Base-by-base conservation (phyloP, 2,113 vertebrate species). In the Typhlomys cinereus region DNA sequence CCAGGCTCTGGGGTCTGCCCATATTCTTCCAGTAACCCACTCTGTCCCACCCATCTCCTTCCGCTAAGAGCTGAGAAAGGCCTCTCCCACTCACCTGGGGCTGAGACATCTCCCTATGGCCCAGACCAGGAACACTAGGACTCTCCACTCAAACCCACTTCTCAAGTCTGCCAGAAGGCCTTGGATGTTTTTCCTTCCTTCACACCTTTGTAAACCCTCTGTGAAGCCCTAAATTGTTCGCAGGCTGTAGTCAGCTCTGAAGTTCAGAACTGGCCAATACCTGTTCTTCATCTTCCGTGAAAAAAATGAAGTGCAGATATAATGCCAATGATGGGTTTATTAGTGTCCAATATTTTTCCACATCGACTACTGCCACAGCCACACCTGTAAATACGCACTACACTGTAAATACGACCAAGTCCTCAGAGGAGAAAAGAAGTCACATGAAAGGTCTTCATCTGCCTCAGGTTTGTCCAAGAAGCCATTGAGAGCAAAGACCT, bases 291-390 rank as follows among this genome's bases (percentile, higher is more conserved):
- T 46, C 34, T 70, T 66, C n/a, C 31, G 52, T 18, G 7, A 76
- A 62, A 93, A 48, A 93, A 90, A 93, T 4, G 7, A 93, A 12
- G 34, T 18, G 3, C 41, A 70, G 73, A 85, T 59, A 29, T 18
- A 73, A 62, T 27, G 18, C 36, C 31, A 11, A 31, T 14, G 18
- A 83, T 1, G 1, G 29, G 39, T 18, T n/a, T n/a, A n/a, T n/a
- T 13, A 4, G 2, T 8, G 2, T 5, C 39, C 52, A 39, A 80
- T 44, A 59, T 50, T 73, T 48, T 86, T 31, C 57, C 93, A 78
- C 20, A 81, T 31, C 29, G 41, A 21, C 39, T 15, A 12, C 3
- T 36, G 18, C 14, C 9, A 67, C 20, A 79, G 14, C 17, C 61
- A 85, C 69, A 74, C 8, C 46, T 23, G 3, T 57, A 78, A 71